A percentile compares a stretch with the other conserved stretches of the same genome.
Conservation (phyloP, 2,113 vertebrate species). For the Engraulis encrasicolus region DNA sequence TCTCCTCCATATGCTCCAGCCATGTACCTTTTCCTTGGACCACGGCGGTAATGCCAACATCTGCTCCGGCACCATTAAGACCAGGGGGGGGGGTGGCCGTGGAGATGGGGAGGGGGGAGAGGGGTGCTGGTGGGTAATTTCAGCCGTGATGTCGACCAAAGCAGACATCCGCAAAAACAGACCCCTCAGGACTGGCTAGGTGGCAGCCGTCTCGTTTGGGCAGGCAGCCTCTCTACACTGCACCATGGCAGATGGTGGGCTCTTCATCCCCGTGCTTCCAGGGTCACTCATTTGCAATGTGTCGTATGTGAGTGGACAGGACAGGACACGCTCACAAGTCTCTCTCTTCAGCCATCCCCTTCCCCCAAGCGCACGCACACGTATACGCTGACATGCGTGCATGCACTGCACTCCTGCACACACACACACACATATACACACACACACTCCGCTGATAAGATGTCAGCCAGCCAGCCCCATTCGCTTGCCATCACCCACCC, state of each 20-base stretch:
- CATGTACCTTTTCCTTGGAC: constrained; percentile 69
- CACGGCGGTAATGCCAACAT: constrained; percentile 72
- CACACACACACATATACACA: too few species aligned
- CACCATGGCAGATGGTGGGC: constrained; percentile 75
- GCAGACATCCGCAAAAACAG: constrained; percentile 69
- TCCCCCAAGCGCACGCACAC: too few species aligned
- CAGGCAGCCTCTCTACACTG: constrained; percentile 59
- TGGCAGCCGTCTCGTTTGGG: constrained; percentile 59
- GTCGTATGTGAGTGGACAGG: constrained; percentile 61
- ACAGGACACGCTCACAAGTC: constrained; percentile 54
- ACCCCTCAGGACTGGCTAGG: constrained; percentile 66
- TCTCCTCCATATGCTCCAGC: constrained; percentile 55
- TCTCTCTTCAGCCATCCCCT: too few species aligned
- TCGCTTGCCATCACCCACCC: neutral
- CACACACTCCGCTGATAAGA: constrained; percentile 56
- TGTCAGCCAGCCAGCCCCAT: constrained; percentile 5
- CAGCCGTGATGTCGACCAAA: constrained; percentile 63
- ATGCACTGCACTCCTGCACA: too few species aligned
- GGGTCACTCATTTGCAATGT: constrained; percentile 64
- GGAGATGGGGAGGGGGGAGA: too few species aligned
- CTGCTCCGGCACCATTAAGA: constrained; percentile 72
- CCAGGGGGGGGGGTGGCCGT: too few species aligned
- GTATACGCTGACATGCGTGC: too few species aligned
- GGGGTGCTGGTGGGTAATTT: constrained; percentile 68
- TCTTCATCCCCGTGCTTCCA: constrained; percentile 44